phyloP scores from a whole-genome alignment of 2,888 invertebrate species.

The Rhynchonema sp. region DNA sequence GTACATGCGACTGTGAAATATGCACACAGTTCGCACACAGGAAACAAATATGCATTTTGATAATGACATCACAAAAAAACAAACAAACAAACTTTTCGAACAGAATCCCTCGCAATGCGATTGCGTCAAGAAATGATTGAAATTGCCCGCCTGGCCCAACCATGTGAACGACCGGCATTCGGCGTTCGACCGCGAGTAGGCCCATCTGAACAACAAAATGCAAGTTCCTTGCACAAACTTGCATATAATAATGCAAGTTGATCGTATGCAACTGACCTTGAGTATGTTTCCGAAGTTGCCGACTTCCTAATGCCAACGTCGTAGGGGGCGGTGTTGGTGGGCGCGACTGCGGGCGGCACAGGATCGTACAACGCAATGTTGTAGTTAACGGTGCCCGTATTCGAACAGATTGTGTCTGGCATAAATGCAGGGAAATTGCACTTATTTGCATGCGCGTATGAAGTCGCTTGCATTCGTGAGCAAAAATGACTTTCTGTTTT shows the following conservation, averaged over 20 bases:
- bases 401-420: neutral
- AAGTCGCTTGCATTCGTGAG: too few relatives aligned
- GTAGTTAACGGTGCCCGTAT: neutral
- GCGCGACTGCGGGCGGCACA: too few relatives aligned
- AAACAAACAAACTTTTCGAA: neutral
- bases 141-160: neutral
- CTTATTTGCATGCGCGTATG: too few relatives aligned
- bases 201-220: slow-evolving; percentile 14
- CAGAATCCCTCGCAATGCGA: neutral
- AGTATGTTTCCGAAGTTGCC: too few relatives aligned
- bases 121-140: neutral
- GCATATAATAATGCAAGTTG: neutral
- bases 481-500: neutral
- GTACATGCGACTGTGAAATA: slow-evolving; percentile 1
- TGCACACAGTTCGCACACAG: too few relatives aligned
- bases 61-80: too few relatives aligned
- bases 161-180: slow-evolving; percentile 1
- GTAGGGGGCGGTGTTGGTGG: neutral
- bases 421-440: too few relatives aligned
- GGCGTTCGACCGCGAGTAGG: slow-evolving; percentile 17
- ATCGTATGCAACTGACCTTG: too few relatives aligned
- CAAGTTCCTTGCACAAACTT: neutral
- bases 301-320: neutral
- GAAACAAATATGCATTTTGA: too few relatives aligned
- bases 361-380: neutral